phyloP scores from a whole-genome alignment of 1,140 invertebrate species.

The Stegodyphus dumicola region DNA sequence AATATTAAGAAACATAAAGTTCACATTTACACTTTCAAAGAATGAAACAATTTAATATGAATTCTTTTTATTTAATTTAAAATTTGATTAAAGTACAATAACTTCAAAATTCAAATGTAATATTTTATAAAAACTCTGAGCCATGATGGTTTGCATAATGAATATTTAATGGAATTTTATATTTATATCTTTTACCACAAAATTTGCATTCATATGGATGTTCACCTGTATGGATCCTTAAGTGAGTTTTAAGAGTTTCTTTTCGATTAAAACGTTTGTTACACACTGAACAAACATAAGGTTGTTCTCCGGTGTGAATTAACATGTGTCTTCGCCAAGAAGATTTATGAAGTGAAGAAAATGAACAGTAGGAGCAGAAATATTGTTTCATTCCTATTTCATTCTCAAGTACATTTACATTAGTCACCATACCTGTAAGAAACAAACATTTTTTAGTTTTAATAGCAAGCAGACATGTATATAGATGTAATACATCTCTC shows the following conservation, averaged over 20 bases:
- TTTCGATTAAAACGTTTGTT: conserved; percentile 87
- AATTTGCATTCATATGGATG: conserved; percentile 65
- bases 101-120: too few species aligned
- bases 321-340: neutral
- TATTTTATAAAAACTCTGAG: too few species aligned
- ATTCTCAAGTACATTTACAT: too few species aligned
- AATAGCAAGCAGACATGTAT: too few species aligned
- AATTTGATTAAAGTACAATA: too few species aligned
- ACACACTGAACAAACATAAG: conserved; percentile 88
- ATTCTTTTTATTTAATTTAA: too few species aligned
- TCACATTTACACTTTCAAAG: too few species aligned
- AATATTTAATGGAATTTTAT: conserved; percentile 60
- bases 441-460: too few species aligned
- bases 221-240: conserved; percentile 66
- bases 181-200: conserved; percentile 63
- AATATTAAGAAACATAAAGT: too few species aligned
- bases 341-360: neutral
- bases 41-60: too few species aligned
- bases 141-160: neutral
- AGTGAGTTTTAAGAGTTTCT: conserved; percentile 86
- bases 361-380: neutral
- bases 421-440: too few species aligned
- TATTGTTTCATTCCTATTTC: neutral
- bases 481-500: too few species aligned
- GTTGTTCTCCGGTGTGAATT: conserved; percentile 77